phyloP scores from a whole-genome alignment of 2,113 vertebrate species.

The Pelecanus crispus region DNA sequence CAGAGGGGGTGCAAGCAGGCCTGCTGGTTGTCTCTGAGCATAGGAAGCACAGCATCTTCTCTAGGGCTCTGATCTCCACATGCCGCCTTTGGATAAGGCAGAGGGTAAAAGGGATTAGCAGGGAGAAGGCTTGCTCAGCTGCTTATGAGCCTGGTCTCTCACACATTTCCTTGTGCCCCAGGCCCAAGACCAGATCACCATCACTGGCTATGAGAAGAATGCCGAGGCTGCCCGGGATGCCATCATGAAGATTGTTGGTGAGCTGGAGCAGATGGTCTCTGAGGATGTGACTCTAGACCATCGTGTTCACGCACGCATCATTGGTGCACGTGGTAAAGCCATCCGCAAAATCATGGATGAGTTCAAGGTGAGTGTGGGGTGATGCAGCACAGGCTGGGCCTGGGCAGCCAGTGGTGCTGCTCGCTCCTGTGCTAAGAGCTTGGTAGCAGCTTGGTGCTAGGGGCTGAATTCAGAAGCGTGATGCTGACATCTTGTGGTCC shows the following conservation, averaged over 20 bases:
- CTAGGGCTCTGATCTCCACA: not conserved
- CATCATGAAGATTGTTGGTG: conserved; percentile 90
- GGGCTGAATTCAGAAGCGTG: not conserved
- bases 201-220: conserved; percentile 95
- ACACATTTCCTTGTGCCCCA: not conserved
- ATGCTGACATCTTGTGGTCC: not conserved
- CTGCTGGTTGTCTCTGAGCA: not conserved
- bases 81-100: not conserved
- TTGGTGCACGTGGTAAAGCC: conserved; percentile 93
- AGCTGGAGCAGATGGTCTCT: conserved; percentile 95
- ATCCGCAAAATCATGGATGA: conserved; percentile 99
- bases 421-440: not conserved
- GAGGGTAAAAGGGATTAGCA: not conserved
- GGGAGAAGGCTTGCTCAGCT: not conserved
- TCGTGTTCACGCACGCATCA: conserved; percentile 94
- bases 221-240: conserved; percentile 89
- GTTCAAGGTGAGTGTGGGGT: conserved; percentile 82
- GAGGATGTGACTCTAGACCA: conserved; percentile 93
- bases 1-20: not conserved
- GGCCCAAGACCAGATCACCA: conserved; percentile 93
- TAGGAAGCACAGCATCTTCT: not conserved
- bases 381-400: not conserved
- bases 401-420: not conserved
- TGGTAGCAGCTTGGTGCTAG: not conserved
- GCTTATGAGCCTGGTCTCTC: not conserved